Evolutionary conservation across 2,888 invertebrate genomes (phyloP).

Genomic region (Cataglyphis cursor): DNA sequence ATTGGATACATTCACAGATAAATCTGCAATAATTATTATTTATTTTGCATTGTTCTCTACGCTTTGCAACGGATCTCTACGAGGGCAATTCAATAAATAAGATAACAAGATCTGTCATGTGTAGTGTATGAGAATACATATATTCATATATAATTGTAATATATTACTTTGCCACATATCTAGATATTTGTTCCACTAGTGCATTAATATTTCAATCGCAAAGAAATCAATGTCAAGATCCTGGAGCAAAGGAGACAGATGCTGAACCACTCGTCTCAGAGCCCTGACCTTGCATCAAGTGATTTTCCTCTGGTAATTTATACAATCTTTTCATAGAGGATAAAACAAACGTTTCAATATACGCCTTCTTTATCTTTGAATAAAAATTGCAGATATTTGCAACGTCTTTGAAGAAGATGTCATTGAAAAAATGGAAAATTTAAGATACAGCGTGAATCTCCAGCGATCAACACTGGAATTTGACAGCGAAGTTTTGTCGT

Average conservation of each 20-base stretch:
- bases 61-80: not conserved
- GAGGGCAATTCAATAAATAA: too few species aligned
- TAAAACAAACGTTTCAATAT: not conserved
- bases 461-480: not conserved
- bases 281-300: too few species aligned
- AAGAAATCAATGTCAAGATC: too few species aligned
- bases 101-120: too few species aligned
- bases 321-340: not conserved
- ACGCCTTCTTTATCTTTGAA: not conserved
- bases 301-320: not conserved
- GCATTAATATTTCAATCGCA: too few species aligned
- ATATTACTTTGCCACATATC: too few species aligned
- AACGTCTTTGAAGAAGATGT: not conserved
- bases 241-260: too few species aligned
- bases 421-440: not conserved
- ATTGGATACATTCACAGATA: conserved; percentile 61
- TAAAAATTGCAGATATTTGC: not conserved
- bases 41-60: conserved; percentile 1
- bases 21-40: conserved; percentile 72
- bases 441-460: not conserved
- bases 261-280: too few species aligned
- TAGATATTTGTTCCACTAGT: too few species aligned
- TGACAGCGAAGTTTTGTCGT: not conserved
- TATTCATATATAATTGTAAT: too few species aligned
- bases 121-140: too few species aligned